Base-by-base conservation (phyloP, 2,888 invertebrate species). In the Leptura quadrifasciata region DNA sequence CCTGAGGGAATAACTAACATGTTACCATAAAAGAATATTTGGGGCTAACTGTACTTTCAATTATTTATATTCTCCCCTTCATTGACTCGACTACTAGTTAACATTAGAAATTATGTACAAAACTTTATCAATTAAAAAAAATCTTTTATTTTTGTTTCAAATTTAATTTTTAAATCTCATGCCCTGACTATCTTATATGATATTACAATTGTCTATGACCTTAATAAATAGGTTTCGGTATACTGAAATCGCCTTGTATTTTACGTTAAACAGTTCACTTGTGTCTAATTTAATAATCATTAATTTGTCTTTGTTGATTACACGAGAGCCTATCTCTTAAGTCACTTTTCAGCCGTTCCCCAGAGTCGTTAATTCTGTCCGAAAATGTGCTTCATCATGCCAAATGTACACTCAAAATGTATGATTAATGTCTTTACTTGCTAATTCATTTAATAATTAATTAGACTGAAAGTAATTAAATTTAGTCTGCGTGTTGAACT, bases 381-480 rank as follows among this genome's bases (percentile, higher is more conserved):
- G 39, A 63, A 63, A 63, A 63, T 18, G 35, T 24, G 39, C 39
- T 35, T 18, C 63, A 35, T 63, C 63, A 63, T 39, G 2, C 63
- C 9, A 63, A 63, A 20, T 39, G 35, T 35, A 63, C 39, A 31
- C 18, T 39, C 20, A 31, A 18, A 63, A 17, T 20, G 39, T 39
- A 39, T 63, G 63, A 35, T 63, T 63, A 35, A 63, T 63, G 63
- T n/a, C 63, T 39, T 35, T 31, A 12, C 18, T 17, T 39, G 35
- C 63, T 35, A 18, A 63, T 8, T 63, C 31, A 39, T 63, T 63
- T 63, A 63, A 63, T 63, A 63, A 63, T 63, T 63, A 63, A 63
- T 63, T 63, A 63, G 27, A 60, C 21, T 27, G 15, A 27, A 27
- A 60, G 63, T 63, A 63, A 63, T 63, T 63, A 63, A 20, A 20